Evolutionary conservation across 2,797 vertebrate species (phyloP).

Genomic region (Neostethus bicornis): DNA sequence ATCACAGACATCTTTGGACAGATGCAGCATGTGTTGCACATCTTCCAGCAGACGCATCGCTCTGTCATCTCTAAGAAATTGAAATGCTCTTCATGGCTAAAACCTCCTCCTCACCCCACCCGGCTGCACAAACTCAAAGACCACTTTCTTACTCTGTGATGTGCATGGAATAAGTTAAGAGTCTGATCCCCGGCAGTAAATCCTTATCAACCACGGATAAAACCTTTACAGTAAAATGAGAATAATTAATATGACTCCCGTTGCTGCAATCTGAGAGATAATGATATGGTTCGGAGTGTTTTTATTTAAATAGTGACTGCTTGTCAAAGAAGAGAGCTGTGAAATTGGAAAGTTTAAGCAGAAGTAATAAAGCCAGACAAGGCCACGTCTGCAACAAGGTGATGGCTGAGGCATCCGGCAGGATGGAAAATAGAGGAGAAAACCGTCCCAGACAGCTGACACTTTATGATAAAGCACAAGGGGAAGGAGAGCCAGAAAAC

Average conservation of each 20-base stretch:
- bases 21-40: background rate
- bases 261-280: slow-evolving; percentile 37
- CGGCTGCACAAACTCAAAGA: background rate
- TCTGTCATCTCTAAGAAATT: slow-evolving; percentile 1
- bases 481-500: slow-evolving; percentile 52
- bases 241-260: slow-evolving; percentile 38
- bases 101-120: background rate
- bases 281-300: slow-evolving; percentile 36
- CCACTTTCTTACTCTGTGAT: background rate
- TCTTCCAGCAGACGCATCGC: background rate
- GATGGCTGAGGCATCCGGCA: slow-evolving; percentile 56
- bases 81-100: background rate
- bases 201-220: slow-evolving; percentile 11
- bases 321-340: slow-evolving; percentile 28
- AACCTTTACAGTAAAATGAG: slow-evolving; percentile 19
- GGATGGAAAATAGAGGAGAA: slow-evolving; percentile 54
- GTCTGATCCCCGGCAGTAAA: slow-evolving; percentile 9
- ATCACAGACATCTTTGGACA: background rate
- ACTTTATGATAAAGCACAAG: slow-evolving; percentile 57
- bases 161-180: slow-evolving; percentile 8
- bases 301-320: slow-evolving; percentile 5
- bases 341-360: slow-evolving; percentile 40
- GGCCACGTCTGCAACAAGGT: slow-evolving; percentile 20
- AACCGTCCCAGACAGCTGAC: slow-evolving; percentile 63
- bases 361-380: slow-evolving; percentile 43